These are phyloP conservation scores for Salpingus planirostris DNA, from an alignment of 2,888 invertebrate genomes.

Conservation along the genomic window DNA sequence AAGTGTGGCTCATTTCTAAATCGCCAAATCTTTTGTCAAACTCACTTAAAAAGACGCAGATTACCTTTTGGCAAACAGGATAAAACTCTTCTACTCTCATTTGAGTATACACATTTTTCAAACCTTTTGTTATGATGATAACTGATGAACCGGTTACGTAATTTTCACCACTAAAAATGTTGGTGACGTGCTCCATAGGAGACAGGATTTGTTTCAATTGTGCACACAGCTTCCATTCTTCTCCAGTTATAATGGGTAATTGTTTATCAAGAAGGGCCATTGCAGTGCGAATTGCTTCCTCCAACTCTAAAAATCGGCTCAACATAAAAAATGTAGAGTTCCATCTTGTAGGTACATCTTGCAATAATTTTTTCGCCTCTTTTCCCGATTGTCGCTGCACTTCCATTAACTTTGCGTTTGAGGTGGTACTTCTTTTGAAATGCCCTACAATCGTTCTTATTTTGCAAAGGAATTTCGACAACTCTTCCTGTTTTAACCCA, in stretches of 20 bases:
- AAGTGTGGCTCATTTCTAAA: no score
- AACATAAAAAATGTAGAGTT: background rate
- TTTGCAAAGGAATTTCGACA: background rate
- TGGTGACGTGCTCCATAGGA: conserved; percentile 22
- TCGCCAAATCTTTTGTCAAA: no score
- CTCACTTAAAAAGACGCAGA: no score
- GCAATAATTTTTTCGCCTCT: background rate
- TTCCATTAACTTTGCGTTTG: background rate
- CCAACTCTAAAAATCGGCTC: background rate
- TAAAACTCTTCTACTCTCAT: no score
- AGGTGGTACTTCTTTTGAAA: background rate
- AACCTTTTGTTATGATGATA: conserved; percentile 15
- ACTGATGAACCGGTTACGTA: conserved; percentile 18
- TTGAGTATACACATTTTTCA: no score
- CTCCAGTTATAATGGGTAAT: conserved; percentile 2
- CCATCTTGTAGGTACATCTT: conserved; percentile 1
- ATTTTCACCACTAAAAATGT: conserved; percentile 20
- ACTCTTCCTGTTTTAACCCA: conserved; percentile 5
- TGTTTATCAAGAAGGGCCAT: conserved; percentile 3
- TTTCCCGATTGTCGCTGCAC: conserved; percentile 3
- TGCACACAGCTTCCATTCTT: conserved; percentile 16
- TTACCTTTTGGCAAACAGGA: no score
- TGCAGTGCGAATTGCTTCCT: background rate
- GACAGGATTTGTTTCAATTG: conserved; percentile 18
- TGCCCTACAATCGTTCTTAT: background rate